These are phyloP conservation scores for Pseudochirops corinnae DNA, from an alignment of 2,797 vertebrate species.

Conservation along the genomic window DNA sequence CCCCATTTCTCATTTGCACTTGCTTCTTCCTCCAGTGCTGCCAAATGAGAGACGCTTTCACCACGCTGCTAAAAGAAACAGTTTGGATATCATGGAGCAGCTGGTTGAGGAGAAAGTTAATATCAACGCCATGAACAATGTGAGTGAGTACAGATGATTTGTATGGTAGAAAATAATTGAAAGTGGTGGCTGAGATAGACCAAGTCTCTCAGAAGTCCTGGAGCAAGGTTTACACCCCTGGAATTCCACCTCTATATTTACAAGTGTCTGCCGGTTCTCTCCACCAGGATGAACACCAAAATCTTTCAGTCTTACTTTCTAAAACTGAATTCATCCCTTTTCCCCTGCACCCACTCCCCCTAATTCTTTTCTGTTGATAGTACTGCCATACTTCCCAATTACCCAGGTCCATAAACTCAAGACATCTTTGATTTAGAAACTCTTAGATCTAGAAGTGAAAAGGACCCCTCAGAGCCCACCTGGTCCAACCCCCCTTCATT, in stretches of 20 bases:
- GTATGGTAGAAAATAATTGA: neutral
- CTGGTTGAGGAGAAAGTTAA: conserved; percentile 89
- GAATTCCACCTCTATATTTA: neutral
- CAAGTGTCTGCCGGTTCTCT: neutral
- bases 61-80: conserved; percentile 92
- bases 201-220: neutral
- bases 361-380: neutral
- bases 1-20: neutral
- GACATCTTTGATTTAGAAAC: neutral
- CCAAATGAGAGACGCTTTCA: conserved; percentile 92
- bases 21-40: conserved; percentile 87
- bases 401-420: neutral
- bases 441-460: neutral
- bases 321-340: neutral
- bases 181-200: neutral
- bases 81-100: conserved; percentile 90
- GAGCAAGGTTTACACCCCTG: neutral
- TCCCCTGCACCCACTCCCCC: neutral
- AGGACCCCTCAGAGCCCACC: neutral
- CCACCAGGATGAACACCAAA: neutral
- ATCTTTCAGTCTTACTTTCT: neutral
- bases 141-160: conserved; percentile 86
- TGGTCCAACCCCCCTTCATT: neutral
- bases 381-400: neutral
- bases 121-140: conserved; percentile 90